Evolutionary conservation across 2,888 invertebrate species (phyloP), one percentile per base, ranked within the genome.

Genomic region (Xestia ashworthii): DNA sequence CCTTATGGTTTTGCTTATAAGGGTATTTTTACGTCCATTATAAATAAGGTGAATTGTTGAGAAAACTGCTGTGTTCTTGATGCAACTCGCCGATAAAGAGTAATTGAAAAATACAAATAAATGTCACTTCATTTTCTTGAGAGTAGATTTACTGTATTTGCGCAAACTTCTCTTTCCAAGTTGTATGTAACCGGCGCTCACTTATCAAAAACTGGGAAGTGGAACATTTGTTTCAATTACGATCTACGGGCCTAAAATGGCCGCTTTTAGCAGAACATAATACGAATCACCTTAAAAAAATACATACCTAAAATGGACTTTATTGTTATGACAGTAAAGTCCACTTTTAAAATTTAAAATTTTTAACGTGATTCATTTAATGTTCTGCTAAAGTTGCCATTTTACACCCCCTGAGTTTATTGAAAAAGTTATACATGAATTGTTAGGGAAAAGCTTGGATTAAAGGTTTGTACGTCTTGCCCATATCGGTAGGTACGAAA

Each of bases 181-280:
- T 19, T 78, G 32, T 19, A 50, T 46, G 11, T 65, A 46, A 74
- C 46, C 14, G n/a, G 22, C 16, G 48, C 50, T 69, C n/a, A 53
- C 65, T 69, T 76, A 46, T 50, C 12, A 58, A 60, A 68, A 66
- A 62, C 60, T 66, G n/a, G 3, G n/a, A 53, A 65, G 38, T 41
- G n/a, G 6, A 9, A 75, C 50, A 75, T 84, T 75, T 67, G 32
- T 82, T 80, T 73, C 72, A 67, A 75, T 75, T 73, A 80, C 32
- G 55, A 64, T 53, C 58, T n/a, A n/a, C n/a, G n/a, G n/a, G n/a
- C n/a, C n/a, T n/a, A n/a, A n/a, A n/a, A n/a, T n/a, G n/a, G n/a
- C n/a, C n/a, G n/a, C n/a, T n/a, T n/a, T n/a, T n/a, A n/a, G n/a
- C n/a, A n/a, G n/a, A n/a, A n/a, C n/a, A n/a, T n/a, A n/a, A n/a